Percentiles rank a stretch among this genome's conserved stretches.
These are phyloP conservation scores for Tauraco erythrolophus DNA, from an alignment of 2,113 vertebrate genomes.

Conservation along the genomic window DNA sequence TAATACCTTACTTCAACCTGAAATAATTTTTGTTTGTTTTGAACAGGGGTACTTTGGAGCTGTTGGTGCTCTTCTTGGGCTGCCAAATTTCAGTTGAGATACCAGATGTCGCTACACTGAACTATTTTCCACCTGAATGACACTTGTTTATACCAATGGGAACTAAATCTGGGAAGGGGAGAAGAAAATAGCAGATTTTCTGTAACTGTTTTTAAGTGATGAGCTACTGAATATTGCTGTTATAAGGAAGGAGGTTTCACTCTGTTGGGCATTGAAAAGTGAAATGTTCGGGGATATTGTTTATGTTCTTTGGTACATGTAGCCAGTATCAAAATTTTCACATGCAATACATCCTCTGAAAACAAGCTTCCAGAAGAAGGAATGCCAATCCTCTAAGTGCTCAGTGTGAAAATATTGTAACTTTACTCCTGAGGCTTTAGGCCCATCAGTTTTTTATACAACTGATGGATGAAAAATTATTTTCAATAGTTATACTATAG, in stretches of 20 bases:
- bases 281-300: not conserved
- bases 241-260: not conserved
- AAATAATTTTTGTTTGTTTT: slow-evolving; percentile 1
- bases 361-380: slow-evolving; percentile 53
- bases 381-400: slow-evolving; percentile 49
- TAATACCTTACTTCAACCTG: not conserved
- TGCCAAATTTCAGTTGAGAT: slow-evolving; percentile 84
- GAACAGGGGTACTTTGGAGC: slow-evolving; percentile 85
- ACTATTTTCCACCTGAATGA: slow-evolving; percentile 38
- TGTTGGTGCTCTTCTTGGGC: slow-evolving; percentile 84
- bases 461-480: slow-evolving; percentile 4
- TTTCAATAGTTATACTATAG: not conserved
- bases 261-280: slow-evolving; percentile 42
- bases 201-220: slow-evolving; percentile 60
- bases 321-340: slow-evolving; percentile 42
- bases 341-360: slow-evolving; percentile 71
- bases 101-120: slow-evolving; percentile 39
- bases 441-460: not conserved
- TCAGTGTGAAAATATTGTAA: slow-evolving; percentile 24
- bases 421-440: slow-evolving; percentile 19
- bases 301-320: slow-evolving; percentile 37
- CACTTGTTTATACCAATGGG: slow-evolving; percentile 33
- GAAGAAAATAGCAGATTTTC: slow-evolving; percentile 29
- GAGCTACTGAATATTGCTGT: slow-evolving; percentile 63
- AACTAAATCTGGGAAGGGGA: slow-evolving; percentile 54